Evolutionary conservation across 2,888 invertebrate genomes (phyloP).

Genomic region (Erebia epiphron): DNA sequence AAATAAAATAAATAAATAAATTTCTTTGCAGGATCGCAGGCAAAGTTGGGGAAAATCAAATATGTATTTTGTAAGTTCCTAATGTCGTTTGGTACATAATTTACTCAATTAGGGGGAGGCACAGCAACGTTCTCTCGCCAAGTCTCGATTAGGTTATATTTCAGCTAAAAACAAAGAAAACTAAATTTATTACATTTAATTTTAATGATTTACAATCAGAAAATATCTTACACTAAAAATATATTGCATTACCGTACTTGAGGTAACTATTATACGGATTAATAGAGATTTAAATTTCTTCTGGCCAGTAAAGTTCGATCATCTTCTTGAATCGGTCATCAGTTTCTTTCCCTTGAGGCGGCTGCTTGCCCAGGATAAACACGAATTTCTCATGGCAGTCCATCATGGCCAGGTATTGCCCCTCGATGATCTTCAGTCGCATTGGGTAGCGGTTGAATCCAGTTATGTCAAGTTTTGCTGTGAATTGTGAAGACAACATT

Average conservation of each 20-base stretch:
- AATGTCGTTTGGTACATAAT: no score
- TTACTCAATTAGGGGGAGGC: no score
- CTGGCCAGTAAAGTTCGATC: constrained; percentile 65
- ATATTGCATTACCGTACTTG: background rate
- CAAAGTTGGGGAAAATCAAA: no score
- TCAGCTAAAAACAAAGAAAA: no score
- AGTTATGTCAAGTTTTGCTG: constrained; percentile 61
- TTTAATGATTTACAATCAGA: no score
- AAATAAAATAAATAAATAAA: no score
- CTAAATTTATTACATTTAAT: no score
- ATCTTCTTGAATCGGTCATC: constrained; percentile 61
- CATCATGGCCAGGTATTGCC: constrained; percentile 67
- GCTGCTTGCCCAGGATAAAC: constrained; percentile 63
- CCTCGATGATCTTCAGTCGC: constrained; percentile 64
- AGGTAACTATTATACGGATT: background rate
- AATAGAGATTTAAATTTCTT: constrained; percentile 42
- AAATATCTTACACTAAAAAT: background rate
- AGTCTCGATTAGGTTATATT: no score
- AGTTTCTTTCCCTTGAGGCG: constrained; percentile 53
- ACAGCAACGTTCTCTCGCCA: no score
- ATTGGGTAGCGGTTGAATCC: constrained; percentile 67
- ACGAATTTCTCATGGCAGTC: constrained; percentile 70
- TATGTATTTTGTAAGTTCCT: no score
- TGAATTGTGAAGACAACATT: constrained; percentile 7
- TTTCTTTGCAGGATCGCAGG: no score